phyloP scores from a whole-genome alignment of 1,140 invertebrate genomes.

The Drosophila sproati region DNA sequence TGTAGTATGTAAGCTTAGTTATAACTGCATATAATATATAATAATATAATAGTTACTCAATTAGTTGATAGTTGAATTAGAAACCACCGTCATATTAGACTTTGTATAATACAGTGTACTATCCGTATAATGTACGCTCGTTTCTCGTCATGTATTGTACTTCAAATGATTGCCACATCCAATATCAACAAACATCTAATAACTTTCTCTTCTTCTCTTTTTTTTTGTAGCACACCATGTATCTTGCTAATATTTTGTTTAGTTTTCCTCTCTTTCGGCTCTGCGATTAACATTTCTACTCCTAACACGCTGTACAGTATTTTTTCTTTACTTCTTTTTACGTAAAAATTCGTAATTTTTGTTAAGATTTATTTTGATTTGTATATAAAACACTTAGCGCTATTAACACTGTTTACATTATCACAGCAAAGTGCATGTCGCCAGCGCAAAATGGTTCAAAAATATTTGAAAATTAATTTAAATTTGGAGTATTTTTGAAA shows the following conservation, averaged over 20 bases:
- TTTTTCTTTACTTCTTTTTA: constrained; percentile 14
- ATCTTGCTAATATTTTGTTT: neutral
- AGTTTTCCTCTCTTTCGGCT: neutral
- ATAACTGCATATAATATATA: constrained; percentile 19
- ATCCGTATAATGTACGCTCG: constrained; percentile 41
- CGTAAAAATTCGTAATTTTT: constrained; percentile 26
- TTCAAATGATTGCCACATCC: constrained; percentile 41
- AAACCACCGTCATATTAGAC: constrained; percentile 82
- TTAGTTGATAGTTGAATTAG: constrained; percentile 77
- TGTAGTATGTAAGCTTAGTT: constrained; percentile 34
- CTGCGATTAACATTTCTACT: neutral
- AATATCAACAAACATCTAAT: constrained; percentile 19
- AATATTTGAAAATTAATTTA: neutral
- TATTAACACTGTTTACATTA: constrained; percentile 10
- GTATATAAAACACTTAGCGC: constrained; percentile 42
- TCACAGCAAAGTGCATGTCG: constrained; percentile 30
- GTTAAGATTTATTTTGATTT: constrained; percentile 37
- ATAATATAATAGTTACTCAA: constrained; percentile 43
- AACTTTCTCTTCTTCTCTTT: neutral
- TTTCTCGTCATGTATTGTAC: constrained; percentile 36
- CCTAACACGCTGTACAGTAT: constrained; percentile 11
- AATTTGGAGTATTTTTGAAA: constrained; percentile 18
- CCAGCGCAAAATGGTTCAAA: constrained; percentile 15
- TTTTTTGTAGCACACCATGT: neutral
- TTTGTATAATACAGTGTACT: constrained; percentile 64